Conservation (phyloP, 2,888 invertebrate species). For the Cetonia aurata region DNA sequence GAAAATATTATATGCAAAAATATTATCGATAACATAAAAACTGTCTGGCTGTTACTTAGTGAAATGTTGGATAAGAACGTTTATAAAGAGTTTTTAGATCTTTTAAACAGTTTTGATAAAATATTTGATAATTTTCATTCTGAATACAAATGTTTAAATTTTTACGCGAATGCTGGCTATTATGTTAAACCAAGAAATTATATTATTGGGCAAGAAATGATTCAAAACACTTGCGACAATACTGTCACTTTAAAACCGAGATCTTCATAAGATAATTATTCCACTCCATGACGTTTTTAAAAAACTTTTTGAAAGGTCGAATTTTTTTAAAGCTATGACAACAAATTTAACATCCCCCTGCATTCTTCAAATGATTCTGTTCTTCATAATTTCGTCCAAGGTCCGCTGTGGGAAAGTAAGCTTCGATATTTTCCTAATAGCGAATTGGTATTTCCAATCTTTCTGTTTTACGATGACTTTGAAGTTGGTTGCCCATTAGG, state of each 20-base stretch:
- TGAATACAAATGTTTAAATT: background rate
- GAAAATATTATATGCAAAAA: too few species aligned
- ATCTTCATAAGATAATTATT: slow-evolving; percentile 23
- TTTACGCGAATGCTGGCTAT: background rate
- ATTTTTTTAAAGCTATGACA: too few species aligned
- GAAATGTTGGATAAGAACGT: background rate
- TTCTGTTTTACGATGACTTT: too few species aligned
- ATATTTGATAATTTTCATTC: background rate
- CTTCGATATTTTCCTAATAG: too few species aligned
- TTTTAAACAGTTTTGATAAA: background rate
- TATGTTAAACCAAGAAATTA: background rate
- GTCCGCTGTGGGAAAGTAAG: too few species aligned
- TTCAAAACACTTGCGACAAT: slow-evolving; percentile 11
- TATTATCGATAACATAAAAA: background rate
- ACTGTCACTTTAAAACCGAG: slow-evolving; percentile 44
- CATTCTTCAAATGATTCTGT: too few species aligned
- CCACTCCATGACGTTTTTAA: slow-evolving; percentile 28
- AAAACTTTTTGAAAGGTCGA: too few species aligned
- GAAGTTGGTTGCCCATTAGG: too few species aligned
- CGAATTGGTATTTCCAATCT: too few species aligned
- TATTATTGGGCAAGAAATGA: slow-evolving; percentile 22
- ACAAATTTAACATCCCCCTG: too few species aligned
- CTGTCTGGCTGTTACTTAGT: background rate
- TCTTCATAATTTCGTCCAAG: too few species aligned
- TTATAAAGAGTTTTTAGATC: background rate